Conservation (phyloP, 2,888 invertebrate genomes). For the Steinernema carpocapsae region DNA sequence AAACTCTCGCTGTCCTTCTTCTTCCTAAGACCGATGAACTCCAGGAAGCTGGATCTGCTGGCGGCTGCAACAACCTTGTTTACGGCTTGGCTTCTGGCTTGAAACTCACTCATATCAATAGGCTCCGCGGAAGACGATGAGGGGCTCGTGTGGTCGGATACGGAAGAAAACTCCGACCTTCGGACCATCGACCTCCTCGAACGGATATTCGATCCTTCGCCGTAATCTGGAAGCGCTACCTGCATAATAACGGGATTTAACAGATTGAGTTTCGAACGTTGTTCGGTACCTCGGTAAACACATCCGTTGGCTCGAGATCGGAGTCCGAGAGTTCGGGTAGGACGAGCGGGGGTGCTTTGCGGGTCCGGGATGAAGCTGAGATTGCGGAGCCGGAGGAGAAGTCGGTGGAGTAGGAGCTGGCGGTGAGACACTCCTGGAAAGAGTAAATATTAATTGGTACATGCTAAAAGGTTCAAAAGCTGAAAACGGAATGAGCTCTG, state of each 20-base stretch:
- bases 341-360: conserved; percentile 58
- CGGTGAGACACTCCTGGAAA: conserved; percentile 49
- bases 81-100: neutral
- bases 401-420: conserved; percentile 63
- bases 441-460: neutral
- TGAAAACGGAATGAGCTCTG: no score
- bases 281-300: conserved; percentile 5
- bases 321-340: conserved; percentile 64
- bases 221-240: conserved; percentile 13
- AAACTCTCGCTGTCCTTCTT: conserved; percentile 34
- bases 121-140: conserved; percentile 64
- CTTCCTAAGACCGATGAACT: conserved; percentile 52
- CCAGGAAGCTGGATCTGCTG: conserved; percentile 63
- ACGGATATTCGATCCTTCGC: conserved; percentile 12
- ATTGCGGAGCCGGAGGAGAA: conserved; percentile 52
- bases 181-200: conserved; percentile 37
- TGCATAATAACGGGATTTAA: neutral
- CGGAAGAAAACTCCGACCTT: conserved; percentile 41
- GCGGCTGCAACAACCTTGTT: conserved; percentile 52
- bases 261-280: neutral
- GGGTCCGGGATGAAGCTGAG: conserved; percentile 33
- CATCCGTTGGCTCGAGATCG: conserved; percentile 42
- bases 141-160: conserved; percentile 62
- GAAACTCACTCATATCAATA: conserved; percentile 60
- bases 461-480: no score